phyloP scores from a whole-genome alignment of 1,140 invertebrate species.

The Drosophila kohkoa region DNA sequence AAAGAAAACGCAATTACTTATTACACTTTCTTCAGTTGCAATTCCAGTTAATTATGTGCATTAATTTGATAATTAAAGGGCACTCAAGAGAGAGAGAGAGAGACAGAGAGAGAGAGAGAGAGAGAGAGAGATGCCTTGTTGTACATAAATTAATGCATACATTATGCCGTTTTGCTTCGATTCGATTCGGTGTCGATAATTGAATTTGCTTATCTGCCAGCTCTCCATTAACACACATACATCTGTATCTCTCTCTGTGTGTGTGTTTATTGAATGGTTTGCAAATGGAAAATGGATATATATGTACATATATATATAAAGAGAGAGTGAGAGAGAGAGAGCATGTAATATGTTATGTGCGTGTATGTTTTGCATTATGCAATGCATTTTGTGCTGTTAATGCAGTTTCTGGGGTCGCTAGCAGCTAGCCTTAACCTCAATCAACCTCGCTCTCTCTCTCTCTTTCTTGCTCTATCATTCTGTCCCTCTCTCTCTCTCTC shows the following conservation, averaged over 20 bases:
- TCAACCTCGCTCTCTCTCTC: not conserved
- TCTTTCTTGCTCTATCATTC: not conserved
- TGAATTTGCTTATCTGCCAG: slow-evolving; percentile 47
- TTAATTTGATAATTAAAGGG: slow-evolving; percentile 7
- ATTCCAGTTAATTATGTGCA: not conserved
- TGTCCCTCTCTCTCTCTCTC: not conserved
- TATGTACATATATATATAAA: not conserved
- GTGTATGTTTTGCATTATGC: slow-evolving; percentile 40
- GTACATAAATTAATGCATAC: slow-evolving; percentile 35
- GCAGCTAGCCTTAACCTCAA: slow-evolving; percentile 11
- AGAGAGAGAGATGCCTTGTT: not conserved
- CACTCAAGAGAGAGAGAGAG: not conserved
- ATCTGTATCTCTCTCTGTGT: not conserved
- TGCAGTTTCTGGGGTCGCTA: slow-evolving; percentile 38
- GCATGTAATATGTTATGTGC: slow-evolving; percentile 24
- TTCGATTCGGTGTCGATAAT: slow-evolving; percentile 36
- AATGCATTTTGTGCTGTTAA: slow-evolving; percentile 46
- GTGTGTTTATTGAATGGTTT: slow-evolving; percentile 28
- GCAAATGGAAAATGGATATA: slow-evolving; percentile 16
- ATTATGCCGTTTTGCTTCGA: slow-evolving; percentile 9
- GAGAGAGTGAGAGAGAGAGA: too few relatives aligned
- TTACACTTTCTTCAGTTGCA: too few relatives aligned
- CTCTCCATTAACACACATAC: slow-evolving; percentile 28
- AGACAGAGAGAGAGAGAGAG: too few relatives aligned
- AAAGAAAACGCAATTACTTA: not conserved